Evolutionary conservation across 92 coral and sea anemone genomes (phyloP), one percentile per base, ranked within the genome.

Genomic region (Pocillopora meandrina): DNA sequence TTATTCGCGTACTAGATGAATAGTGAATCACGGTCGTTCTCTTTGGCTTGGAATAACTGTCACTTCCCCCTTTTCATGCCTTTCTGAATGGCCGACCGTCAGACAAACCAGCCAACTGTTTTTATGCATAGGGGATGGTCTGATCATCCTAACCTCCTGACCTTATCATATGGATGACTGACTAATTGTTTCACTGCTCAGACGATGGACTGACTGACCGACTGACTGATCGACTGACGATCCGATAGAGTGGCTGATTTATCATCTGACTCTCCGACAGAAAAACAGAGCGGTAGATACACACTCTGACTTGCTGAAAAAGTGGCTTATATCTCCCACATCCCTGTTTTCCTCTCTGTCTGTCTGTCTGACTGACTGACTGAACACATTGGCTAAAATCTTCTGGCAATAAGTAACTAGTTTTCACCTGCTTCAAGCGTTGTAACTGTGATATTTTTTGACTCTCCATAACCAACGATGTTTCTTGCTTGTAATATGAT

Each of bases 341-440:
- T 42, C 52, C 8, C 52, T 42, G 52, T 42, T 7, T 42, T 3
- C 8, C 8, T 42, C 4, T 42, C 42, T 75, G 79, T 8, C n/a
- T 20, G 23, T 0, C 3, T 57, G 64, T 15, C 11, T 8, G 79
- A 12, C 34, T 65, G 36, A 71, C n/a, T n/a, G 34, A 55, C 77
- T 49, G 77, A 19, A 72, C 23, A 52, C 17, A 8, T 15, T 65
- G 11, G 3, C 26, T 23, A 23, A 23, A 23, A 23, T 1, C 26
- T 23, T 10, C n/a, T 65, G 49, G 7, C 4, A 42, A 42, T 42
- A 42, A 42, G 5, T 8, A 13, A 5, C 2, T 1, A 9, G 19
- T 11, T 10, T 33, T 80, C 52, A 80, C 84, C 84, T 81, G 76
- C 84, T 59, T 69, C 65, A 8, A 69, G 77, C 15, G 84, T 81